A percentile compares a stretch with the other conserved stretches of the same genome.
Conservation (phyloP, 2,797 vertebrate species). For the Oryzias sinensis region DNA sequence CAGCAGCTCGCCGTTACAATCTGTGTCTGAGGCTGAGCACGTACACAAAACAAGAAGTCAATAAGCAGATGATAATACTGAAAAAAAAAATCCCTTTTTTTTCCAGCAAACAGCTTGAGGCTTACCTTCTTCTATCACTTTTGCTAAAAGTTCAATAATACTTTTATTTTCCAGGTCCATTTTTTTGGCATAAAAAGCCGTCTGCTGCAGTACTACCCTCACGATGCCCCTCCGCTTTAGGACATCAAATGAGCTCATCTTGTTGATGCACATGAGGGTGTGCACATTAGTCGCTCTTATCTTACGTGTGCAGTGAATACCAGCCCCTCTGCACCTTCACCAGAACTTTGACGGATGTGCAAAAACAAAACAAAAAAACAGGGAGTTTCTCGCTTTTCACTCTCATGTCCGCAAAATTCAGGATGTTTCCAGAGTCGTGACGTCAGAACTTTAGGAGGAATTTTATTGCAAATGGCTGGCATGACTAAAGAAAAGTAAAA, state of each 20-base stretch:
- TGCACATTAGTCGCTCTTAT: constrained; percentile 70
- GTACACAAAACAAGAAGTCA: background rate
- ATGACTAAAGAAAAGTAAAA: no score
- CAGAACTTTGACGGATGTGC: constrained; percentile 13
- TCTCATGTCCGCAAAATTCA: constrained; percentile 5
- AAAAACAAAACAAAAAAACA: background rate
- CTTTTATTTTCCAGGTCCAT: constrained; percentile 74
- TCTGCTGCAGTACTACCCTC: constrained; percentile 9
- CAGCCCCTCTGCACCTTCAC: constrained; percentile 38
- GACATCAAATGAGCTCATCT: constrained; percentile 48
- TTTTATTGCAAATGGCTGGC: background rate
- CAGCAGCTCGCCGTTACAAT: constrained; percentile 78
- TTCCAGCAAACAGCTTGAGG: background rate
- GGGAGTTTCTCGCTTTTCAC: background rate
- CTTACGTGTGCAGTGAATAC: constrained; percentile 67
- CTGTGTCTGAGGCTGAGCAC: constrained; percentile 86
- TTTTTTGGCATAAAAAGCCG: constrained; percentile 22
- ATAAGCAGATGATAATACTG: background rate
- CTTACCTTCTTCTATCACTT: constrained; percentile 81
- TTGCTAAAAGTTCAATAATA: constrained; percentile 75
- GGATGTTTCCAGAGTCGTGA: background rate
- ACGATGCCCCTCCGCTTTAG: constrained; percentile 14
- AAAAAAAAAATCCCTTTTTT: background rate
- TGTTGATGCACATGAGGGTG: constrained; percentile 61
- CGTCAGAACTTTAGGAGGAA: background rate